Conservation (phyloP, 2,797 vertebrate genomes). For the Enteromius paludinosus region DNA sequence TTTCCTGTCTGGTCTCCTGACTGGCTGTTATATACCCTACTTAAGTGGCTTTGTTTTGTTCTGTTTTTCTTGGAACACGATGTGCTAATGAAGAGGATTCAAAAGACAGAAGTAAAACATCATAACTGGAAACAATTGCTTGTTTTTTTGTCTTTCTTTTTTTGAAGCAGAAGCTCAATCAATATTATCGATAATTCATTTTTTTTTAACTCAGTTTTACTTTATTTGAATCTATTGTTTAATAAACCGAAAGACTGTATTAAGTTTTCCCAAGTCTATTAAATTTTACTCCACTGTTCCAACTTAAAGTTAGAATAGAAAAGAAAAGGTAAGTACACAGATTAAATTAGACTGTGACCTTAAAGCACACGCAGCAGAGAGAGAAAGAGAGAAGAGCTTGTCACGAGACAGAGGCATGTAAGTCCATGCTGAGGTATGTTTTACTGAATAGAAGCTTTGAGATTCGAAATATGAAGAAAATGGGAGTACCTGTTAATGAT, state of each 20-base stretch:
- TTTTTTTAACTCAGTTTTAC: not conserved
- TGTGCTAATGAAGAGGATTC: conserved; percentile 20
- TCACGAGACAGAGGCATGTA: conserved; percentile 2
- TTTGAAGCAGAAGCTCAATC: not conserved
- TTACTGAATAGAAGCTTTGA: conserved; percentile 11
- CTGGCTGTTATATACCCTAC: conserved; percentile 45
- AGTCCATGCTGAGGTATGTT: not conserved
- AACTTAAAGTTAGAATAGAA: conserved; percentile 50
- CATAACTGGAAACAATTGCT: not conserved
- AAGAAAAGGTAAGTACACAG: conserved; percentile 16
- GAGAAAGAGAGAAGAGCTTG: conserved; percentile 1
- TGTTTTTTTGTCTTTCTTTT: not conserved
- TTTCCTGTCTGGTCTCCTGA: conserved; percentile 51
- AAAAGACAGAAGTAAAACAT: conserved; percentile 23
- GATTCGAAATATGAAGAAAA: not conserved
- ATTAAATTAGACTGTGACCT: conserved; percentile 59
- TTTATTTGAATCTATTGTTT: conserved; percentile 8
- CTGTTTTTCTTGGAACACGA: conserved; percentile 13
- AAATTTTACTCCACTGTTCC: conserved; percentile 45
- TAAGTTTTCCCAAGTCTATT: not conserved
- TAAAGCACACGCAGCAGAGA: conserved; percentile 46
- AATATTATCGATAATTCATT: not conserved
- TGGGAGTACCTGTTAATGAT: not conserved
- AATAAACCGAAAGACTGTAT: not conserved
- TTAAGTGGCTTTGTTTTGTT: conserved; percentile 54